Conservation (phyloP, 1,140 invertebrate species). For the Halictus rubicundus region DNA sequence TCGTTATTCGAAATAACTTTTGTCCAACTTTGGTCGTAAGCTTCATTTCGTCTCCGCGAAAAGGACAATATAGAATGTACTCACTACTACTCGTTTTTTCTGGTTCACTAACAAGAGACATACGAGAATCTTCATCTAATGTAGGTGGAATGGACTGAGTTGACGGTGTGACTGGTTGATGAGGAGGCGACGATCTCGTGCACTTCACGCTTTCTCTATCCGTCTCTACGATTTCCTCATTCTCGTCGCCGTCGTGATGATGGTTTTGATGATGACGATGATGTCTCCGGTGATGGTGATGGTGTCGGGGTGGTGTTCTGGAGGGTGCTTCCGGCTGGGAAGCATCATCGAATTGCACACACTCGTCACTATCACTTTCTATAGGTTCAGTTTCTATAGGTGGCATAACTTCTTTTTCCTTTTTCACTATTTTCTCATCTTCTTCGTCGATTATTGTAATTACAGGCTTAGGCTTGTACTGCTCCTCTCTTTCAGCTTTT, state of each 20-base stretch:
- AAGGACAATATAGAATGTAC: conserved; percentile 1
- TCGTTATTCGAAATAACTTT: too few relatives aligned
- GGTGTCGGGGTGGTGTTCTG: conserved; percentile 75
- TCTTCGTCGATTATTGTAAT: conserved; percentile 82
- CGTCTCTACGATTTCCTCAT: conserved; percentile 68
- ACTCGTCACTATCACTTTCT: conserved; percentile 83
- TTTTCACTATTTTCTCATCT: conserved; percentile 78
- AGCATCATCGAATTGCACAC: conserved; percentile 74
- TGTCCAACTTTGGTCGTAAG: too few relatives aligned
- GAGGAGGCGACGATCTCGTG: conserved; percentile 65
- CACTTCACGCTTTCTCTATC: conserved; percentile 73
- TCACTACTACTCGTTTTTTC: conserved; percentile 77
- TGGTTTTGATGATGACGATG: conserved; percentile 80
- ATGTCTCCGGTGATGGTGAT: conserved; percentile 78
- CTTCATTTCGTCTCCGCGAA: neutral
- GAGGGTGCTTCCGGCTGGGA: conserved; percentile 72
- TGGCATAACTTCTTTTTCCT: conserved; percentile 81
- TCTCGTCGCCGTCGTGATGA: conserved; percentile 77
- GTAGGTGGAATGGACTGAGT: conserved; percentile 64
- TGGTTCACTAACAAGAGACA: conserved; percentile 77
- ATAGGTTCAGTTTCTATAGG: conserved; percentile 85
- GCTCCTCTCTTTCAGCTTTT: conserved; percentile 89
- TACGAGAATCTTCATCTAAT: conserved; percentile 78
- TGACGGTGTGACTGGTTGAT: conserved; percentile 57
- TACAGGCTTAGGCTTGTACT: conserved; percentile 90